These are phyloP conservation scores for Parotocinclus haroldoi DNA, from an alignment of 2,797 vertebrate species.

Conservation along the genomic window DNA sequence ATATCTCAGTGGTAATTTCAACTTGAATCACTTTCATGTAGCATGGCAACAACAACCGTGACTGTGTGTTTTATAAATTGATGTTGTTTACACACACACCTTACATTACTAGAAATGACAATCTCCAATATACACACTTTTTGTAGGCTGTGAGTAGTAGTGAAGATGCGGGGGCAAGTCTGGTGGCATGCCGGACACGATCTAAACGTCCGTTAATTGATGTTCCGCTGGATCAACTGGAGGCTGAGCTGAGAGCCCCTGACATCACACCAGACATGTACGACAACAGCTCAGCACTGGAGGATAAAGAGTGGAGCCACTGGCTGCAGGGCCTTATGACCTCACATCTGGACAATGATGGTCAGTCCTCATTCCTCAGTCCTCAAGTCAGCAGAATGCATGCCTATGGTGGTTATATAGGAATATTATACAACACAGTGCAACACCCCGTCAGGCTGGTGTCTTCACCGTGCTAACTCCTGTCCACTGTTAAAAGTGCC, in stretches of 20 bases:
- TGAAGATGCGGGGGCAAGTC: slow-evolving; percentile 58
- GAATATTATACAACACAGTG: too few species aligned
- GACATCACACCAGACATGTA: slow-evolving; percentile 96
- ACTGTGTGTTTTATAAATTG: too few species aligned
- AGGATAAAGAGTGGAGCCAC: slow-evolving; percentile 86
- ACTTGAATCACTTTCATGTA: too few species aligned
- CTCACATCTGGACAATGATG: slow-evolving; percentile 77
- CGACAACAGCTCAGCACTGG: slow-evolving; percentile 64
- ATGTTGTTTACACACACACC: too few species aligned
- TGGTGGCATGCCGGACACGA: slow-evolving; percentile 86
- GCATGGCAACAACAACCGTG: too few species aligned
- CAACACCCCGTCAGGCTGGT: too few species aligned
- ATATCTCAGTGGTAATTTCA: too few species aligned
- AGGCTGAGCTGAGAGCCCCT: slow-evolving; percentile 86
- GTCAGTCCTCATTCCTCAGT: slow-evolving; percentile 63
- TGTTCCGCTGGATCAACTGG: slow-evolving; percentile 84
- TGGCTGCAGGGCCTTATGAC: slow-evolving; percentile 90
- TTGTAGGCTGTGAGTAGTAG: slow-evolving; percentile 55
- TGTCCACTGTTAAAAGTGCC: too few species aligned
- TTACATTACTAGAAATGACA: too few species aligned
- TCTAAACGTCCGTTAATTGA: slow-evolving; percentile 85
- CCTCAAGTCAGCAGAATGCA: too few species aligned
- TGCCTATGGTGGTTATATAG: too few species aligned
- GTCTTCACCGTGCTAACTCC: too few species aligned
- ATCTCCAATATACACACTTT: neutral